phyloP scores from a whole-genome alignment of 1,140 invertebrate genomes.

The Cydia strobilella region DNA sequence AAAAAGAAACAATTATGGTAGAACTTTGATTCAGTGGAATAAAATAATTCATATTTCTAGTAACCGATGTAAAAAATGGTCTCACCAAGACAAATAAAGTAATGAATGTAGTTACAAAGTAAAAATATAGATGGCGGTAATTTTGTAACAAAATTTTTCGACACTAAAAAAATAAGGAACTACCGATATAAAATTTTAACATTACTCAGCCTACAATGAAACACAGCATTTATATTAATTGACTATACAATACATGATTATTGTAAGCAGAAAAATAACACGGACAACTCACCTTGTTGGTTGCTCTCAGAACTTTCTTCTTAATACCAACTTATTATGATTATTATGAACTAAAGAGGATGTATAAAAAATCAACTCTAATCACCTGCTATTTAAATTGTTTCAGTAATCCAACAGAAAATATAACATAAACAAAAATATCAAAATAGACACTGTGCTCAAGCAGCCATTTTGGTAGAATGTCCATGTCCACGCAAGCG shows the following conservation, averaged over 20 bases:
- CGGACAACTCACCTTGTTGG: too few relatives aligned
- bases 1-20: conserved; percentile 25
- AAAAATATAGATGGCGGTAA: conserved; percentile 24
- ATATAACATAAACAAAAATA: conserved; percentile 37
- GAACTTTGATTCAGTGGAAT: conserved; percentile 2
- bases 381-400: background rate
- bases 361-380: too few relatives aligned
- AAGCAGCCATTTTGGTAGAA: conserved; percentile 70
- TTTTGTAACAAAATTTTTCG: background rate
- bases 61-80: background rate
- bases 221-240: too few relatives aligned
- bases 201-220: background rate
- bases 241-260: too few relatives aligned
- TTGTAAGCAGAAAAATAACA: too few relatives aligned
- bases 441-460: conserved; percentile 54
- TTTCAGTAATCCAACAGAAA: background rate
- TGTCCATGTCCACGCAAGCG: conserved; percentile 65
- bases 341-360: too few relatives aligned
- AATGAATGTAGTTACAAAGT: conserved; percentile 2
- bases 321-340: too few relatives aligned
- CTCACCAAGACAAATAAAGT: background rate
- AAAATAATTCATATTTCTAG: conserved; percentile 1
- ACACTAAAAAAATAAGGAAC: too few relatives aligned
- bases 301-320: too few relatives aligned
- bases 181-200: background rate